Conservation (phyloP, 1,140 invertebrate species). For the Magallana ariakensis region DNA sequence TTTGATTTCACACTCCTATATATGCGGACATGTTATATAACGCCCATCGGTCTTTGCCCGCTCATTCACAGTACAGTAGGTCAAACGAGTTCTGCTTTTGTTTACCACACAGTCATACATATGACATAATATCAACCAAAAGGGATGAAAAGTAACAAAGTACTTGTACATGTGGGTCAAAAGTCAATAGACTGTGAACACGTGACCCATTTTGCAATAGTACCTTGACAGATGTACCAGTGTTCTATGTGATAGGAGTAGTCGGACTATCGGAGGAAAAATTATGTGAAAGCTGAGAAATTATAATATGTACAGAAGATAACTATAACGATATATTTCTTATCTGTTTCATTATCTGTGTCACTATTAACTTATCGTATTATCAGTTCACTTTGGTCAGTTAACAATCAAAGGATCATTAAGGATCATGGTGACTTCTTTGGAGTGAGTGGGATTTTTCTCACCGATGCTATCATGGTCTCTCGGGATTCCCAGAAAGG, state of each 20-base stretch:
- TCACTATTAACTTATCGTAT: not conserved
- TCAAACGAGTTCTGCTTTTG: constrained; percentile 5
- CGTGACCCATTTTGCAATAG: not conserved
- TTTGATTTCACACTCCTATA: too few relatives aligned
- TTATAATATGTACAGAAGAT: not conserved
- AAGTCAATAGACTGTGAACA: constrained; percentile 6
- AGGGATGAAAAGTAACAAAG: constrained; percentile 27
- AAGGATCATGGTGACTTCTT: not conserved
- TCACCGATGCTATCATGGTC: not conserved
- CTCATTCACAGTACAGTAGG: constrained; percentile 19
- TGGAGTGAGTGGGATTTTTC: not conserved
- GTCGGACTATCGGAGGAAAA: too few relatives aligned
- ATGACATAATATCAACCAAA: not conserved
- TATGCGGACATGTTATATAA: too few relatives aligned
- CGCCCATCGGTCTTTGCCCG: constrained; percentile 3
- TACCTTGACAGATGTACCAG: too few relatives aligned
- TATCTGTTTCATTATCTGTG: not conserved
- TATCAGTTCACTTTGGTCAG: not conserved
- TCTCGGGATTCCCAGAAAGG: not conserved
- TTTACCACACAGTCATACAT: not conserved
- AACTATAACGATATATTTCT: not conserved
- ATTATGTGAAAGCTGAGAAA: not conserved
- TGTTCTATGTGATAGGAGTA: too few relatives aligned
- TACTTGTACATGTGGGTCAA: constrained; percentile 13
- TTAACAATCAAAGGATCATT: not conserved